phyloP scores from a whole-genome alignment of 2,113 vertebrate genomes.

The Myotis lucifugus region DNA sequence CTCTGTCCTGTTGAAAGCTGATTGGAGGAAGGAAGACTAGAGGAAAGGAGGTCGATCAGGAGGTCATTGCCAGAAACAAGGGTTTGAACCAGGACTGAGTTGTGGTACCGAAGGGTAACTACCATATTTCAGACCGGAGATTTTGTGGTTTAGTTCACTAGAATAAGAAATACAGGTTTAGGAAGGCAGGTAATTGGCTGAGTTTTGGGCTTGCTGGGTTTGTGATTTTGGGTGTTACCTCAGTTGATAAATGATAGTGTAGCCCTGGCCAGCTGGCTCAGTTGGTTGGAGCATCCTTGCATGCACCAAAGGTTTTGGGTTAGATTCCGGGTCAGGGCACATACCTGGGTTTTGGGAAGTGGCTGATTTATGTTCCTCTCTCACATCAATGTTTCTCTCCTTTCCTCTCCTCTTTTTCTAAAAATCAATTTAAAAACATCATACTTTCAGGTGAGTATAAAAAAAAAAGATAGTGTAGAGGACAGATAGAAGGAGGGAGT shows the following conservation, averaged over 20 bases:
- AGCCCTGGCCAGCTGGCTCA: background rate
- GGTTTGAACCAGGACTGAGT: background rate
- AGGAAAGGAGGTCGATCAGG: background rate
- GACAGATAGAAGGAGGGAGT: background rate
- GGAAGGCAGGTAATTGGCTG: background rate
- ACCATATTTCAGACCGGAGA: background rate
- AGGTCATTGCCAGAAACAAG: background rate
- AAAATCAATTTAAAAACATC: background rate
- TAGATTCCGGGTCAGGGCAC: too few species aligned
- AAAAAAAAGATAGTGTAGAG: background rate
- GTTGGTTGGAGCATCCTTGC: too few species aligned
- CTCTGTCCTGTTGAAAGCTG: background rate
- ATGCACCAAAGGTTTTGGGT: too few species aligned
- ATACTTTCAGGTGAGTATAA: too few species aligned
- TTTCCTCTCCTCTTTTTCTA: background rate
- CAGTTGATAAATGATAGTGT: background rate
- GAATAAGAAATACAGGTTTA: background rate
- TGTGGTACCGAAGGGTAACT: background rate
- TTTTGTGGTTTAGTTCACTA: background rate
- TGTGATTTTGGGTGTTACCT: background rate
- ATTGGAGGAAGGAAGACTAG: background rate
- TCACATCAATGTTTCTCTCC: background rate
- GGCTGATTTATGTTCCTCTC: too few species aligned
- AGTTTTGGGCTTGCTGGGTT: background rate
- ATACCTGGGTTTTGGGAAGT: too few species aligned